phyloP scores from a whole-genome alignment of 2,113 vertebrate genomes.

The Blennius ocellaris region DNA sequence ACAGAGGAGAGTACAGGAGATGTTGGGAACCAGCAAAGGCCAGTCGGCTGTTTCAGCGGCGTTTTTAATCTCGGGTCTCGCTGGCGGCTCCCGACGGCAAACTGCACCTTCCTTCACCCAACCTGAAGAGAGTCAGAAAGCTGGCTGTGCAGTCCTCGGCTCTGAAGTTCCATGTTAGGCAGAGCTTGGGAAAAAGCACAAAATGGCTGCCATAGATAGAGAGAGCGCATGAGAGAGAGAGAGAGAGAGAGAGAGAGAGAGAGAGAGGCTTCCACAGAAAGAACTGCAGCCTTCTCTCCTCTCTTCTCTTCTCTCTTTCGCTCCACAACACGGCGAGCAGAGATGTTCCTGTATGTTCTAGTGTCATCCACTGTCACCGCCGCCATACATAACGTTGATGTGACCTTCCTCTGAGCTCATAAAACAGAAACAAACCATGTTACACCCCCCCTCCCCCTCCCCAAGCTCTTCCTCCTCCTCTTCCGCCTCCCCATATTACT shows the following conservation, averaged over 20 bases:
- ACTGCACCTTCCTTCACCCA: not conserved
- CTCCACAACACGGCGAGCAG: slow-evolving; percentile 23
- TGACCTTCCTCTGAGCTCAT: slow-evolving; percentile 11
- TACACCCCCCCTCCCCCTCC: not conserved
- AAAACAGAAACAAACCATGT: too few relatives aligned
- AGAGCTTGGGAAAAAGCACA: slow-evolving; percentile 73
- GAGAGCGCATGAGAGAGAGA: too few relatives aligned
- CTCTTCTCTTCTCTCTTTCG: slow-evolving; percentile 38
- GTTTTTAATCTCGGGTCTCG: too few relatives aligned
- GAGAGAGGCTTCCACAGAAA: slow-evolving; percentile 42
- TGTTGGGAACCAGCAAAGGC: slow-evolving; percentile 31
- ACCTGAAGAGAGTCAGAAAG: not conserved
- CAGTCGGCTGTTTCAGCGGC: slow-evolving; percentile 13
- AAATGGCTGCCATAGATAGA: slow-evolving; percentile 79
- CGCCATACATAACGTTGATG: slow-evolving; percentile 4
- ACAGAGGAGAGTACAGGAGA: slow-evolving; percentile 48
- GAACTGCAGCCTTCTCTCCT: slow-evolving; percentile 59
- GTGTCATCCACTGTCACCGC: slow-evolving; percentile 4
- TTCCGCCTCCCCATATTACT: not conserved
- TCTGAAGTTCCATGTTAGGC: slow-evolving; percentile 78
- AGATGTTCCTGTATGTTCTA: not conserved
- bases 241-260: slow-evolving; percentile 11
- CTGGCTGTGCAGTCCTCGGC: slow-evolving; percentile 46
- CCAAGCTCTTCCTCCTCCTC: slow-evolving; percentile 25
- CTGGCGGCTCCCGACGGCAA: not conserved